phyloP scores from a whole-genome alignment of 2,888 invertebrate species.

The Aethes cnicana region DNA sequence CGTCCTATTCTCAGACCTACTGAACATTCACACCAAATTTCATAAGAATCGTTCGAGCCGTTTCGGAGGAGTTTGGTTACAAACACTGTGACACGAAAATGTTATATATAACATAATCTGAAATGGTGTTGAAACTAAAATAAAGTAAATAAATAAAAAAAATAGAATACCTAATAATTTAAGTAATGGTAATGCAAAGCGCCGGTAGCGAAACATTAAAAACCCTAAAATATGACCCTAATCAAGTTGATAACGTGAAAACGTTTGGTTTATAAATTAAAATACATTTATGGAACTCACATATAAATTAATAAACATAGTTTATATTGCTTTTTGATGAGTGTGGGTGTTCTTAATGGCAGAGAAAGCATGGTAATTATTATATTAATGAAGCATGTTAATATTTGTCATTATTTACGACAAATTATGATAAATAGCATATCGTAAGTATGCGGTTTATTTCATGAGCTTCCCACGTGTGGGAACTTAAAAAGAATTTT shows the following conservation, averaged over 20 bases:
- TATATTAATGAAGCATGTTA: background rate
- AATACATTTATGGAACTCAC: conserved; percentile 9
- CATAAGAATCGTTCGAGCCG: too few relatives aligned
- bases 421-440: background rate
- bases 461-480: background rate
- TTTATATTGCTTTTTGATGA: conserved; percentile 16
- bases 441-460: background rate
- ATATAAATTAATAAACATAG: conserved; percentile 14
- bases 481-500: too few relatives aligned
- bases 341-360: conserved; percentile 23
- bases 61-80: too few relatives aligned
- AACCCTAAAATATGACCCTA: conserved; percentile 8
- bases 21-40: too few relatives aligned
- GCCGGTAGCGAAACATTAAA: conserved; percentile 21
- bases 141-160: too few relatives aligned
- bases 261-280: conserved; percentile 23
- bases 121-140: too few relatives aligned
- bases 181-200: conserved; percentile 4
- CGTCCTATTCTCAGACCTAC: too few relatives aligned
- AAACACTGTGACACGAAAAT: too few relatives aligned
- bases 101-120: too few relatives aligned
- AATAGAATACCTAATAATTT: too few relatives aligned
- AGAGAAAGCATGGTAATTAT: conserved; percentile 20
- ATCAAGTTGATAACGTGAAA: conserved; percentile 17
- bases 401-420: conserved; percentile 1